phyloP scores from a whole-genome alignment of 2,113 vertebrate genomes.

The Lycaon pictus region DNA sequence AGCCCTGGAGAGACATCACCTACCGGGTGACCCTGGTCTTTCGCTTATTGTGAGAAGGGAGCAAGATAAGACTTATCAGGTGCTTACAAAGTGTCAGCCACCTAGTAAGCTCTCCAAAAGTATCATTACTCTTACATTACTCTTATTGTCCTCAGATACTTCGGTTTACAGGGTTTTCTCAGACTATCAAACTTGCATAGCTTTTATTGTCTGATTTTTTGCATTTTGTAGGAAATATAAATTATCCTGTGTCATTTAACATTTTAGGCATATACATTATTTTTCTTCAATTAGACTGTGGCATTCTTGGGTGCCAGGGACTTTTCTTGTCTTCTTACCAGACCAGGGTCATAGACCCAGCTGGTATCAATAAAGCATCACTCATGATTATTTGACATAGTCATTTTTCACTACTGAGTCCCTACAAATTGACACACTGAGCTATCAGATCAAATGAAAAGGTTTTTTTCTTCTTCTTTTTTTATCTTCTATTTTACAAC shows the following conservation, averaged over 20 bases:
- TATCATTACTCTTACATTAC: too few species aligned
- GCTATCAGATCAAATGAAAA: conserved; percentile 27
- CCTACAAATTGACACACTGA: neutral
- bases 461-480: neutral
- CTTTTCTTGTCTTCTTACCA: neutral
- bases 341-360: neutral
- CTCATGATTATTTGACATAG: neutral
- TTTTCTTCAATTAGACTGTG: neutral
- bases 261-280: neutral
- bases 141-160: neutral
- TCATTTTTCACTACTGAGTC: neutral
- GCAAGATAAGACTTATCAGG: neutral
- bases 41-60: neutral
- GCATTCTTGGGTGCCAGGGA: neutral
- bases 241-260: neutral
- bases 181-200: neutral
- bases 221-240: neutral
- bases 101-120: neutral
- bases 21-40: neutral
- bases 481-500: neutral
- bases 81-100: neutral
- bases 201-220: neutral
- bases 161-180: neutral
- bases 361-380: neutral
- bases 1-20: neutral